A percentile compares a stretch with the other conserved stretches of the same genome.
Conservation (phyloP, 2,113 vertebrate genomes). For the Pachycephala philippinensis region DNA sequence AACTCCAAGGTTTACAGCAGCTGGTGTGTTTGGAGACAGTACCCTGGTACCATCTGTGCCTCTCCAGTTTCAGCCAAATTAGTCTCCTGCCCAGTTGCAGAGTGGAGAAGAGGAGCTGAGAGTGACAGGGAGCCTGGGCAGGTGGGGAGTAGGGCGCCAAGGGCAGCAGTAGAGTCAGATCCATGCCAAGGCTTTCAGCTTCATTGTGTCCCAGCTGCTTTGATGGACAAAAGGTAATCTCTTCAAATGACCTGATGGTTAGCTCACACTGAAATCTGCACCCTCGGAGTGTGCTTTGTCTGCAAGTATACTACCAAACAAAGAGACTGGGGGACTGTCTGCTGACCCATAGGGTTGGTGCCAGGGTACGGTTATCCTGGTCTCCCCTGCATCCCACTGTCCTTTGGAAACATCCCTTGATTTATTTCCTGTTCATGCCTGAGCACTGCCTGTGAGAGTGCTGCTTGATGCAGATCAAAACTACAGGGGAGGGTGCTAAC, state of each 20-base stretch:
- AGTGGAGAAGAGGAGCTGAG: not conserved
- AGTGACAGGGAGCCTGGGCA: not conserved
- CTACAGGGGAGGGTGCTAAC: not conserved
- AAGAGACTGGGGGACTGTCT: not conserved
- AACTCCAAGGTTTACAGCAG: not conserved
- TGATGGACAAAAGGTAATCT: not conserved
- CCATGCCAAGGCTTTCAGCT: not conserved
- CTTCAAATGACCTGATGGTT: not conserved
- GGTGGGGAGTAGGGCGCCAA: not conserved
- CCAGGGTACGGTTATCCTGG: fast-evolving
- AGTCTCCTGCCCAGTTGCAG: not conserved
- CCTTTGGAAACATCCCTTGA: not conserved
- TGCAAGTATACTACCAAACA: not conserved
- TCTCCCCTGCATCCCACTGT: not conserved
- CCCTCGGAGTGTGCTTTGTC: not conserved
- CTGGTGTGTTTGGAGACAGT: slow-evolving; percentile 17
- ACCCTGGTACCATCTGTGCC: slow-evolving; percentile 9
- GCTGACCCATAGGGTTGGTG: not conserved
- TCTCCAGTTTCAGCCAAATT: slow-evolving; percentile 5
- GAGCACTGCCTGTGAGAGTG: not conserved
- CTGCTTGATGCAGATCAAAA: not conserved
- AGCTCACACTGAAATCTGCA: not conserved
- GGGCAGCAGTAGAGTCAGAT: not conserved
- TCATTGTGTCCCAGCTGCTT: not conserved
- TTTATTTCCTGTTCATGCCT: not conserved